Evolutionary conservation across 2,797 vertebrate species (phyloP).

Genomic region (Neosalanx taihuensis): DNA sequence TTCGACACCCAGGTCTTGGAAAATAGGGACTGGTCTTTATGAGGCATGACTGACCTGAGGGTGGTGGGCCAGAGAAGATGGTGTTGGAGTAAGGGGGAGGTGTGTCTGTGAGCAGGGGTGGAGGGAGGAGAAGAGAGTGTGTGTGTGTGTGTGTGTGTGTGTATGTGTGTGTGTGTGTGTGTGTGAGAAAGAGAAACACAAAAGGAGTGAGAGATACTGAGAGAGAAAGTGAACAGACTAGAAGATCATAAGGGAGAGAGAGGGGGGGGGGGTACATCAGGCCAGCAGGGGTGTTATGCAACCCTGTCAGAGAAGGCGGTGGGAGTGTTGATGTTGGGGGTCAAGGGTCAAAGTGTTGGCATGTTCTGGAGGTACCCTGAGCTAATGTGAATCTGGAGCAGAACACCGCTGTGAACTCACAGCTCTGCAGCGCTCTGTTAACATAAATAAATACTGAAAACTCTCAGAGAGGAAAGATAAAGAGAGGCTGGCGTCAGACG

Average conservation of each 20-base stretch:
- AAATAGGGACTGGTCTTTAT: slow-evolving; percentile 72
- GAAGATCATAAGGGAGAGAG: neutral
- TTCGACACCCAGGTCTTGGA: slow-evolving; percentile 65
- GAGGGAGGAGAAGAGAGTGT: slow-evolving; percentile 25
- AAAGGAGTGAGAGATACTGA: slow-evolving; percentile 7
- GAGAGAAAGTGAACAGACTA: neutral
- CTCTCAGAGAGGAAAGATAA: neutral
- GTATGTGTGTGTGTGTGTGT: neutral
- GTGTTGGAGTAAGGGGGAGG: neutral
- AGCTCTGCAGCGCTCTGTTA: neutral
- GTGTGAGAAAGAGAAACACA: neutral
- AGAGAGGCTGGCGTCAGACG: neutral
- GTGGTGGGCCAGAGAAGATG: slow-evolving; percentile 54
- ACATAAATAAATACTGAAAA: slow-evolving; percentile 1
- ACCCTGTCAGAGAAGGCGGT: slow-evolving; percentile 1
- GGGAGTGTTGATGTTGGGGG: slow-evolving; percentile 23
- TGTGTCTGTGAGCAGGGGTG: neutral
- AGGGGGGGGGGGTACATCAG: slow-evolving; percentile 1
- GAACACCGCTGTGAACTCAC: neutral
- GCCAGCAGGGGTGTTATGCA: neutral
- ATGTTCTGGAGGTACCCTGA: slow-evolving; percentile 27
- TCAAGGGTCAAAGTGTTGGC: slow-evolving; percentile 30
- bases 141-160: slow-evolving; percentile 14
- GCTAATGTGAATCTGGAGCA: neutral
- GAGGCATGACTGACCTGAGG: slow-evolving; percentile 70